Percentiles rank a stretch among this genome's conserved stretches.
Conservation (phyloP, 2,888 invertebrate species). For the Anagyrus pseudococci region DNA sequence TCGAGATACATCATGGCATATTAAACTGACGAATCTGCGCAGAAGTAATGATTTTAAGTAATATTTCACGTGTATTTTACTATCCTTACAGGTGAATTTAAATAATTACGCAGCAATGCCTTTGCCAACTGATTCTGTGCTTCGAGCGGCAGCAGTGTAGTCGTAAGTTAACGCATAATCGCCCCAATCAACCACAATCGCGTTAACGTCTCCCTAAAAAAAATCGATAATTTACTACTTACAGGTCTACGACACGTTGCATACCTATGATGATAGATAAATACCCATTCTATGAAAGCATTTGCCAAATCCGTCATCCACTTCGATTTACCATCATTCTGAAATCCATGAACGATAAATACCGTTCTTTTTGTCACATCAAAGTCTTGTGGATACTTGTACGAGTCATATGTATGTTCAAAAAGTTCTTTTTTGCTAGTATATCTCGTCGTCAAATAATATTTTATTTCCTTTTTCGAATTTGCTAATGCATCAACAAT, state of each 20-base stretch:
- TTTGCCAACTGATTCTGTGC: conserved; percentile 67
- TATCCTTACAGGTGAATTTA: background rate
- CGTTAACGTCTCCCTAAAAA: conserved; percentile 67
- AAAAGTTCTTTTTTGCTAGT: no score
- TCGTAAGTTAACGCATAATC: conserved; percentile 69
- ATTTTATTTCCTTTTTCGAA: no score
- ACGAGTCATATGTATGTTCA: no score
- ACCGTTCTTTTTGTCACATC: conserved; percentile 65
- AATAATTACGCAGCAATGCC: conserved; percentile 63
- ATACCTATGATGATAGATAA: background rate
- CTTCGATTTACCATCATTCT: conserved; percentile 66
- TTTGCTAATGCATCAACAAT: no score
- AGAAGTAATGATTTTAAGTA: background rate
- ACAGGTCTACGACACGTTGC: background rate
- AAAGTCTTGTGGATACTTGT: no score
- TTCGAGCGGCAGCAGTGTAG: conserved; percentile 69
- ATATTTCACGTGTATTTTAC: background rate
- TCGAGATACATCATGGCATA: background rate
- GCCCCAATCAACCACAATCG: conserved; percentile 72
- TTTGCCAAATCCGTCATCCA: conserved; percentile 70
- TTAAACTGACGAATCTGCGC: background rate
- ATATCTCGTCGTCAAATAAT: no score
- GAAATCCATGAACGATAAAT: conserved; percentile 71
- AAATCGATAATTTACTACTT: background rate
- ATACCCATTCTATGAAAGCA: conserved; percentile 67